Percentiles rank a stretch among this genome's conserved stretches.
These are phyloP conservation scores for Pipistrellus kuhlii DNA, from an alignment of 2,797 vertebrate genomes.

Conservation along the genomic window DNA sequence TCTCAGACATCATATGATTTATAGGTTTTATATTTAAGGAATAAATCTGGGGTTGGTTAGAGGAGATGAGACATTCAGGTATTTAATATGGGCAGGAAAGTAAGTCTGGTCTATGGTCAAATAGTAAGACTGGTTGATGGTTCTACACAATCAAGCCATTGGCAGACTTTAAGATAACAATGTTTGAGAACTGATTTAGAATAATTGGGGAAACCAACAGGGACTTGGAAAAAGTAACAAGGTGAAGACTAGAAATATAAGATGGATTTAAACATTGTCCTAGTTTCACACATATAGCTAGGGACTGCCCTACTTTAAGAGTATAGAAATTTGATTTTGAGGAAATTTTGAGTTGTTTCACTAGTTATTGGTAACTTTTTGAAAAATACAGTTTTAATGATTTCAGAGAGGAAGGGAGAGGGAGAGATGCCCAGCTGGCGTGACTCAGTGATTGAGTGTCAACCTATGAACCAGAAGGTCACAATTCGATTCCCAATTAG, in stretches of 20 bases:
- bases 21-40: conserved; percentile 58
- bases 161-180: neutral
- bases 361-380: conserved; percentile 58
- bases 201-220: conserved; percentile 35
- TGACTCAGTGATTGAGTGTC: too few species aligned
- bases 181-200: conserved; percentile 53
- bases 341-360: conserved; percentile 54
- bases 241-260: conserved; percentile 46
- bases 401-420: too few species aligned
- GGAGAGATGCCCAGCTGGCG: too few species aligned
- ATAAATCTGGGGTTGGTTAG: neutral
- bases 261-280: conserved; percentile 47
- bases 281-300: conserved; percentile 43
- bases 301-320: conserved; percentile 55
- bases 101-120: neutral
- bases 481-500: too few species aligned
- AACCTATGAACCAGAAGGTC: too few species aligned
- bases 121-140: conserved; percentile 2
- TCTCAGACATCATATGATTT: conserved; percentile 32
- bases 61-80: neutral
- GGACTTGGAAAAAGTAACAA: conserved; percentile 50
- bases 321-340: conserved; percentile 58
- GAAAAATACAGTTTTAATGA: too few species aligned
- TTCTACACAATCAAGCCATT: neutral
- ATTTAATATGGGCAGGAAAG: neutral